Percentiles rank a stretch among this genome's conserved stretches.
Evolutionary conservation across 1,140 invertebrate genomes (phyloP).

Genomic region (Rhysida immarginata): DNA sequence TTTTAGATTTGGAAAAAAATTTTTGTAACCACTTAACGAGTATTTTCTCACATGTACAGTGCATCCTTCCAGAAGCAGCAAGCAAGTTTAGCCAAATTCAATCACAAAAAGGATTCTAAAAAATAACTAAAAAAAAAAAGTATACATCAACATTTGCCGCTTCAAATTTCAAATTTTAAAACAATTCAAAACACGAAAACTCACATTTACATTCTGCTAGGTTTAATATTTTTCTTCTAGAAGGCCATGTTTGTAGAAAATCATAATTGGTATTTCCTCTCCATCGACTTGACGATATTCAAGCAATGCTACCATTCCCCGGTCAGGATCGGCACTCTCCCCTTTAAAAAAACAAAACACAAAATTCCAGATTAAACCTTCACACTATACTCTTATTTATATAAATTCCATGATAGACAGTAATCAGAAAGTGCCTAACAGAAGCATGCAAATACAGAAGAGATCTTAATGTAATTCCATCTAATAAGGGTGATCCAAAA

Average conservation of each 20-base stretch:
- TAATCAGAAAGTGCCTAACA: too few species aligned
- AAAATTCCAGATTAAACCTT: not conserved
- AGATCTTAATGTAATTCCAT: too few species aligned
- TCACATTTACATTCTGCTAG: not conserved
- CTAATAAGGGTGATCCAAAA: too few species aligned
- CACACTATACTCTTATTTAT: conserved; percentile 8
- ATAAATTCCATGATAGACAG: too few species aligned
- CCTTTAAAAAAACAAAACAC: conserved; percentile 38
- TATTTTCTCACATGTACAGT: too few species aligned
- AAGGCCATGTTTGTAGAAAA: conserved; percentile 92
- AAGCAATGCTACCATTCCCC: conserved; percentile 74
- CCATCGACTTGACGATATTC: conserved; percentile 84
- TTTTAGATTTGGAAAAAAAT: too few species aligned
- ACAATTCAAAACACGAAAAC: not conserved
- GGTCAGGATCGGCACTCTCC: conserved; percentile 81
- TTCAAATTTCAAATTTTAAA: not conserved
- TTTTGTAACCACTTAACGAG: too few species aligned
- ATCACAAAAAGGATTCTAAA: too few species aligned
- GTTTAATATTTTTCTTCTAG: conserved; percentile 82
- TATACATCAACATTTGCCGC: not conserved
- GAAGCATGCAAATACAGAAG: not conserved
- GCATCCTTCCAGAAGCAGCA: too few species aligned
- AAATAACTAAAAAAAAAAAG: not conserved
- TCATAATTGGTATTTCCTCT: conserved; percentile 62
- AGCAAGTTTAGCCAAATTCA: too few species aligned